Conservation (phyloP, 2,113 vertebrate genomes). For the Damaliscus lunatus region DNA sequence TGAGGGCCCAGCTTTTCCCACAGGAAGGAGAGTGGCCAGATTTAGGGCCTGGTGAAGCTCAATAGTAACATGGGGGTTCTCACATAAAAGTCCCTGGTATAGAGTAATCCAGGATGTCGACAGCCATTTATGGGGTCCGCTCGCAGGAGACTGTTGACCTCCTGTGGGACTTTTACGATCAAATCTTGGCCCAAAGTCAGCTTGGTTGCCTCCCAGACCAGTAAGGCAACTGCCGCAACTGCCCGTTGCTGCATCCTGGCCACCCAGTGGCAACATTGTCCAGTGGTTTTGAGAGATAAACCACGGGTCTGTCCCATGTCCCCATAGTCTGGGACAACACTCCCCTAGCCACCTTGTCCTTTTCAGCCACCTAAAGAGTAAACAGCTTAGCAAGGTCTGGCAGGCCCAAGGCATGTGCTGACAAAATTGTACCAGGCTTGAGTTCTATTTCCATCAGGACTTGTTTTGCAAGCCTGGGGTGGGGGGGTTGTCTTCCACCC, state of each 20-base stretch:
- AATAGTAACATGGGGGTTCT: not conserved
- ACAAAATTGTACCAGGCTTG: not conserved
- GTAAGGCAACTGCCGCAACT: not conserved
- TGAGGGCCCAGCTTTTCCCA: not conserved
- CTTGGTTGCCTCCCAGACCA: not conserved
- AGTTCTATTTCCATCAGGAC: not conserved
- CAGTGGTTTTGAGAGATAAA: not conserved
- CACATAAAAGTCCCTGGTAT: not conserved
- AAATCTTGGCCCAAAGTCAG: not conserved
- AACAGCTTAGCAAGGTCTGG: not conserved
- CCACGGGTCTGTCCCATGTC: not conserved
- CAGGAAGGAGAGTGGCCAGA: not conserved
- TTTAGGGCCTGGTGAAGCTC: no score
- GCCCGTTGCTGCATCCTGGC: not conserved
- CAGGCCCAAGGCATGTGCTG: not conserved
- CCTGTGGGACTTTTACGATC: not conserved
- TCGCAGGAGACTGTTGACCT: not conserved
- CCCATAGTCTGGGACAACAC: not conserved
- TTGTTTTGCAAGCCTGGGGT: not conserved
- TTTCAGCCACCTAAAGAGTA: not conserved
- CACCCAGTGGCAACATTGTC: not conserved
- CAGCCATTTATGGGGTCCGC: not conserved
- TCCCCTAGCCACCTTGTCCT: not conserved
- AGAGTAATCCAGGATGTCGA: not conserved
- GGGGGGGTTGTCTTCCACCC: accelerated